A percentile compares a stretch with the other conserved stretches of the same genome.
phyloP scores from a whole-genome alignment of 2,888 invertebrate species.

The Nemurella pictetii region DNA sequence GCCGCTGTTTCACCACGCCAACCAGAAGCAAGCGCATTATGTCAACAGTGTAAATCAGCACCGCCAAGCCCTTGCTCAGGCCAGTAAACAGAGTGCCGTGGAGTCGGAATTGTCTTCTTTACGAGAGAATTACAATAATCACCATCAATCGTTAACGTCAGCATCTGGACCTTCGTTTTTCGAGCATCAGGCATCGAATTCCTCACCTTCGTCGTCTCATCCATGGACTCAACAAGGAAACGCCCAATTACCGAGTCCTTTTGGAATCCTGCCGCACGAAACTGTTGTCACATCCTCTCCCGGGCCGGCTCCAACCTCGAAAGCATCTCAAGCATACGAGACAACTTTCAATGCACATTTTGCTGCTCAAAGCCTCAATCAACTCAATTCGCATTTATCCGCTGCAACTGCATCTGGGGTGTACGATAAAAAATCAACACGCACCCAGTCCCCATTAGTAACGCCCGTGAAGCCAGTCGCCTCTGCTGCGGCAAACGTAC shows the following conservation, averaged over 20 bases:
- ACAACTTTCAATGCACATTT: slow-evolving; percentile 70
- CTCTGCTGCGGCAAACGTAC: slow-evolving; percentile 58
- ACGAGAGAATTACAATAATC: slow-evolving; percentile 61
- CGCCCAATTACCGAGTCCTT: slow-evolving; percentile 67
- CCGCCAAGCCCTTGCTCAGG: slow-evolving; percentile 40
- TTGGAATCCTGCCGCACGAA: slow-evolving; percentile 78
- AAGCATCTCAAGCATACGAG: slow-evolving; percentile 62
- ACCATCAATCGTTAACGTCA: slow-evolving; percentile 60
- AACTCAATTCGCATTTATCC: slow-evolving; percentile 65
- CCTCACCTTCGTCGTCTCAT: slow-evolving; percentile 57
- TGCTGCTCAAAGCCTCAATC: slow-evolving; percentile 66
- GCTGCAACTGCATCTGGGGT: slow-evolving; percentile 49
- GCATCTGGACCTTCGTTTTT: slow-evolving; percentile 66
- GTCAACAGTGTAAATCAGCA: slow-evolving; percentile 55
- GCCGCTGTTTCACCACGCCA: slow-evolving; percentile 79
- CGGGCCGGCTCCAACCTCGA: slow-evolving; percentile 59
- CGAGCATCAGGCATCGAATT: slow-evolving; percentile 60
- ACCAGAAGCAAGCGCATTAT: slow-evolving; percentile 73
- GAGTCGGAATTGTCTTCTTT: slow-evolving; percentile 62
- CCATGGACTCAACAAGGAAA: slow-evolving; percentile 74
- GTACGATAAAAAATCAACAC: slow-evolving; percentile 36
- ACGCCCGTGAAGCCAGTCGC: slow-evolving; percentile 56
- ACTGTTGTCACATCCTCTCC: slow-evolving; percentile 70
- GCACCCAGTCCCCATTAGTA: slow-evolving; percentile 45
- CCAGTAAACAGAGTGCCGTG: slow-evolving; percentile 58